phyloP scores from a whole-genome alignment of 1,140 invertebrate species.

The Lasioglossum baleicum region DNA sequence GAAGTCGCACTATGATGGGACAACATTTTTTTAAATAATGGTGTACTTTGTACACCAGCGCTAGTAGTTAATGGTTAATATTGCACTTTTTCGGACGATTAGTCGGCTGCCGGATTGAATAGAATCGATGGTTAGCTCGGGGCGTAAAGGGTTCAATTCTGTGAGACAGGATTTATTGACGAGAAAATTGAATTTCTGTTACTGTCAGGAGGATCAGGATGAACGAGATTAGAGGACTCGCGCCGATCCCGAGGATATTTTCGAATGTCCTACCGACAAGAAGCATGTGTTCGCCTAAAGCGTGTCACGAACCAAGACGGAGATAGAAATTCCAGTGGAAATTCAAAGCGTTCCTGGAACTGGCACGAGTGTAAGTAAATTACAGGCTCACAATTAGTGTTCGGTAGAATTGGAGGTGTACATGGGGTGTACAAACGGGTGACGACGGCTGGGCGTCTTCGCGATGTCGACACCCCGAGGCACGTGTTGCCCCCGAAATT shows the following conservation, averaged over 20 bases:
- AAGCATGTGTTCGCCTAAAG: too few relatives aligned
- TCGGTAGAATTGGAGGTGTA: constrained; percentile 40
- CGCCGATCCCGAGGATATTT: neutral
- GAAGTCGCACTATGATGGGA: too few relatives aligned
- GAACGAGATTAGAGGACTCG: neutral
- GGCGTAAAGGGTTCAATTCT: too few relatives aligned
- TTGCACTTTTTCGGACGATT: too few relatives aligned
- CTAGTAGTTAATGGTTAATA: too few relatives aligned
- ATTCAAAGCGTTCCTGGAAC: constrained; percentile 21
- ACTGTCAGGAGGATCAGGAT: neutral
- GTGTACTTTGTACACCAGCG: too few relatives aligned
- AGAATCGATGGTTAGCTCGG: too few relatives aligned
- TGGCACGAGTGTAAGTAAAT: constrained; percentile 23
- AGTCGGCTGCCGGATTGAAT: too few relatives aligned
- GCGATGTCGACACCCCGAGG: constrained; percentile 20
- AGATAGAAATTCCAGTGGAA: constrained; percentile 17
- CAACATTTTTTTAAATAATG: too few relatives aligned
- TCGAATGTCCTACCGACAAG: constrained; percentile 6
- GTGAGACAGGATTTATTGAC: too few relatives aligned
- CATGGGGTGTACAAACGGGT: neutral
- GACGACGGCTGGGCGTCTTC: neutral
- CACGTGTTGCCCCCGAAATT: constrained; percentile 44
- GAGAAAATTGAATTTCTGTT: too few relatives aligned
- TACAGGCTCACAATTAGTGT: constrained; percentile 44
- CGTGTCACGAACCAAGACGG: neutral